Evolutionary conservation across 2,113 vertebrate species (phyloP), one percentile per base, ranked within the genome.

Genomic region (Hystrix brachyura): DNA sequence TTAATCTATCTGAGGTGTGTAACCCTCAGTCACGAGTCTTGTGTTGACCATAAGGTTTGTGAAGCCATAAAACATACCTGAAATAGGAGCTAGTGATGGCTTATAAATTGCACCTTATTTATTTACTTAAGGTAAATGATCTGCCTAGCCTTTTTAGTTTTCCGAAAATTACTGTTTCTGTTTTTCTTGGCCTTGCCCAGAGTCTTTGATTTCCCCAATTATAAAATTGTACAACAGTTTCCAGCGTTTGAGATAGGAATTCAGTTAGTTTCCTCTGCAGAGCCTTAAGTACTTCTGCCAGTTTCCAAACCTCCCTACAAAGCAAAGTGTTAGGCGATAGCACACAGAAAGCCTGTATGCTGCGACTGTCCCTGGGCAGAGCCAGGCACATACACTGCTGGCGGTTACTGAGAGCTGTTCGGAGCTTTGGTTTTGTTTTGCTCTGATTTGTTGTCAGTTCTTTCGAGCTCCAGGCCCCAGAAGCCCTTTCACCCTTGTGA

Each of bases 201-300:
- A 81, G 59, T 78, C 19, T 93, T 95, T 65, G 34, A 87, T 92
- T 91, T 88, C 32, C 48, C 62, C 76, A 80, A 82, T 53, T 80
- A 2, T 7, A 59, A 46, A 71, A 57, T 11, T 21, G 10, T 32
- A 11, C 4, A 11, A 3, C 76, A 57, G 72, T 87, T 78, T 83
- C 27, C 46, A 34, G 18, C 65, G 12, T 85, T 72, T 94, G 76
- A 67, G 38, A 80, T 51, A 80, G 23, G 43, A 93, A 57, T 29
- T 85, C 34, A 34, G 3, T 86, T 94, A 46, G 65, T 82, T 78
- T 72, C 13, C n/a, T 74, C 32, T 43, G 4, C 12, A 80, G 8
- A 43, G 34, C 2, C 76, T 90, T 78, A 53, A 71, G 25, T 93
- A 76, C 65, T 71, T 55, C 34, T 90, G 90, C 72, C 25, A 27